A percentile compares a stretch with the other conserved stretches of the same genome.
These are phyloP conservation scores for Pithys albifrons DNA, from an alignment of 2,113 vertebrate species.

Conservation along the genomic window DNA sequence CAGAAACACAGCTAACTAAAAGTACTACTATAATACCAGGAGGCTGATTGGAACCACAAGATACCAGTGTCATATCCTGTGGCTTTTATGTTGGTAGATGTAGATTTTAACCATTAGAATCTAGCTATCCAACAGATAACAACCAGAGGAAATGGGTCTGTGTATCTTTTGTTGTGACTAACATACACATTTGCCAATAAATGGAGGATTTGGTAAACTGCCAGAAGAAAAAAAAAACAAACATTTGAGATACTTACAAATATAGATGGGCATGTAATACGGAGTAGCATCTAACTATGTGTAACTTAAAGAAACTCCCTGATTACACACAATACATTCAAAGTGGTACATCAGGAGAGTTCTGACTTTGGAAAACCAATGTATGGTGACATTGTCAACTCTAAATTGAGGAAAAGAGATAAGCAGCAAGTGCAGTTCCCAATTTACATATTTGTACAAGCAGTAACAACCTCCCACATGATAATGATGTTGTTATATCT, in stretches of 20 bases:
- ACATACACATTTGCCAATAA: neutral
- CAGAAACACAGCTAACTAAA: constrained; percentile 25
- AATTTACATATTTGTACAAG: neutral
- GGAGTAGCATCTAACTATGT: neutral
- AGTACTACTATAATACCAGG: constrained; percentile 3
- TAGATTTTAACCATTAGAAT: constrained; percentile 15
- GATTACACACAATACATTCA: neutral
- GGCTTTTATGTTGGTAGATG: constrained; percentile 38
- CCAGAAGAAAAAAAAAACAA: neutral
- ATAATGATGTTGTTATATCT: neutral
- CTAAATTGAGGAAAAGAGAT: neutral
- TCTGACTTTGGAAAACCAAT: neutral
- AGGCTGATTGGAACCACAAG: constrained; percentile 42
- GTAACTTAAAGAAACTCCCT: neutral
- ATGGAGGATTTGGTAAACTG: neutral
- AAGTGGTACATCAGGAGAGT: neutral
- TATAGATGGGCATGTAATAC: neutral
- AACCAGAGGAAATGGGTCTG: constrained; percentile 9
- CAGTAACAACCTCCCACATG: neutral
- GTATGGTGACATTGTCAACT: neutral
- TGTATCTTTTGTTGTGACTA: neutral
- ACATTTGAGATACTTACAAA: neutral
- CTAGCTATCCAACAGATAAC: constrained; percentile 2
- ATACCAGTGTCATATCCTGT: constrained; percentile 5
- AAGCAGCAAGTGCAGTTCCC: neutral